Evolutionary conservation across 2,113 vertebrate species (phyloP).

Genomic region (Nanorana parkeri): DNA sequence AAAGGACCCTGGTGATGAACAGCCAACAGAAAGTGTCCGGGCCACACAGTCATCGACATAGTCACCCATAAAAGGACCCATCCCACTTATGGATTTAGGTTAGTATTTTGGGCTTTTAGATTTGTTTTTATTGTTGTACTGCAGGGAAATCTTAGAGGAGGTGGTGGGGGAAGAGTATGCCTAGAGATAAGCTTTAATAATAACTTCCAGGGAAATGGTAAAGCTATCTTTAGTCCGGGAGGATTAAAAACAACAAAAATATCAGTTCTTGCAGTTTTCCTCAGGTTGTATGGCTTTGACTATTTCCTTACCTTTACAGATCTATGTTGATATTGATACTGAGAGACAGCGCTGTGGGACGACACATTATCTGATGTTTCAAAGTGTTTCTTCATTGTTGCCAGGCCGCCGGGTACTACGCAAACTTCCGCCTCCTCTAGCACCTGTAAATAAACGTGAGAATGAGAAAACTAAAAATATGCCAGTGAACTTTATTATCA

Average conservation of each 20-base stretch:
- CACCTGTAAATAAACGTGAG: conserved; percentile 74
- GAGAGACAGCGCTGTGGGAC: conserved; percentile 77
- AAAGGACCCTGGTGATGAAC: too few relatives aligned
- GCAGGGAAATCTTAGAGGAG: too few relatives aligned
- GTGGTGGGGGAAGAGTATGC: neutral
- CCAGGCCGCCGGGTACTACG: conserved; percentile 87
- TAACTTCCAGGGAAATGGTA: neutral
- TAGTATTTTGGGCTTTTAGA: too few relatives aligned
- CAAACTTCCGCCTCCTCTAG: conserved; percentile 85
- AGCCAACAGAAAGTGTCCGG: too few relatives aligned
- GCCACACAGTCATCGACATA: too few relatives aligned
- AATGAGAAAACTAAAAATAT: neutral
- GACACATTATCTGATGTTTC: conserved; percentile 79
- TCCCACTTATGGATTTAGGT: too few relatives aligned
- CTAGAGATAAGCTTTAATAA: neutral
- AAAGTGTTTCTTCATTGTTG: conserved; percentile 89
- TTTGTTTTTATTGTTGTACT: too few relatives aligned
- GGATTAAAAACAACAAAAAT: neutral
- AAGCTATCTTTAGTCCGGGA: neutral
- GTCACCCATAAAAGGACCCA: too few relatives aligned
- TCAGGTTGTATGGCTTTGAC: neutral
- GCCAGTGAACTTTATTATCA: too few relatives aligned
- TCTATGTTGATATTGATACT: conserved; percentile 80
- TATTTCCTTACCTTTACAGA: conserved; percentile 80
- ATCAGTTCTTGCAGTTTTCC: neutral